These are phyloP conservation scores for Babyrousa celebensis DNA, from an alignment of 2,797 vertebrate genomes.

Conservation along the genomic window DNA sequence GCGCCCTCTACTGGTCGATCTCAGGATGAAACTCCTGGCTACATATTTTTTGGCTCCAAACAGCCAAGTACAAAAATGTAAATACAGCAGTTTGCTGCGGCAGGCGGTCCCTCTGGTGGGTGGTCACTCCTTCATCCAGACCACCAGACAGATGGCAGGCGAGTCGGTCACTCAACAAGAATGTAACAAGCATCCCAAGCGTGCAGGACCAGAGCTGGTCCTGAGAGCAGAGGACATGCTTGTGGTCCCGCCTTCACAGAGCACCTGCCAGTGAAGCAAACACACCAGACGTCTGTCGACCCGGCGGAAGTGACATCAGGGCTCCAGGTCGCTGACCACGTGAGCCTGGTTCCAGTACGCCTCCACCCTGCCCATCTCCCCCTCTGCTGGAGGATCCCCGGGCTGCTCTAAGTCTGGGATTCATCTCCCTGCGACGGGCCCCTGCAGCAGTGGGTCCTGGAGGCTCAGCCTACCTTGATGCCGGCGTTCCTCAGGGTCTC, in stretches of 20 bases:
- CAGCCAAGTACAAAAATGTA: accelerated
- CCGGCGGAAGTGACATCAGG: accelerated
- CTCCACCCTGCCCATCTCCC: accelerated
- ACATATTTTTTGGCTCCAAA: neutral
- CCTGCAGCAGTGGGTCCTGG: accelerated
- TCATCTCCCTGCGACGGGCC: accelerated
- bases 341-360: accelerated
- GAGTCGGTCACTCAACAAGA: accelerated
- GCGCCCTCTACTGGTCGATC: conserved; percentile 87
- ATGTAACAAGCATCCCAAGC: accelerated
- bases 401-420: accelerated
- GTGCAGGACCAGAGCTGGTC: accelerated
- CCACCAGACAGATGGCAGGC: accelerated
- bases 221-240: neutral
- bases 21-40: accelerated
- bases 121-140: neutral
- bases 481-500: conserved; percentile 98
- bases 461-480: conserved; percentile 94
- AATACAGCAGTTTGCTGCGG: accelerated
- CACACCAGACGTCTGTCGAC: accelerated
- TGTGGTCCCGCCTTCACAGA: accelerated
- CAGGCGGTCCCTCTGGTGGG: accelerated
- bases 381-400: accelerated
- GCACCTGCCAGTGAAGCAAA: too few relatives aligned
- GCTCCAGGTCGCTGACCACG: accelerated